A percentile compares a stretch with the other conserved stretches of the same genome.
These are phyloP conservation scores for Heliconius charithonia DNA, from an alignment of 2,888 invertebrate species.

Conservation along the genomic window DNA sequence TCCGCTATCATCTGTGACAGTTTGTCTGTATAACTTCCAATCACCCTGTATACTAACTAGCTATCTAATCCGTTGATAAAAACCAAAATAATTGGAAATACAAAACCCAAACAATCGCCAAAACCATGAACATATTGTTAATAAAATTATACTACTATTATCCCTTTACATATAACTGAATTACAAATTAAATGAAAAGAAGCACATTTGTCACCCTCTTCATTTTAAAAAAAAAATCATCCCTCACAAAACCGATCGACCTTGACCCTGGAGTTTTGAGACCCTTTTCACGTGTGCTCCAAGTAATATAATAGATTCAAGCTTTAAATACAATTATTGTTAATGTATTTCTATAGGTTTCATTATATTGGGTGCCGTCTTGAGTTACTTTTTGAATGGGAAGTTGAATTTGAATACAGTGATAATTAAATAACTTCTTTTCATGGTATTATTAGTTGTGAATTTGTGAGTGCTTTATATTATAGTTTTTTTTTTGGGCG, in stretches of 20 bases:
- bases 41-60: no score
- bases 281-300: not conserved
- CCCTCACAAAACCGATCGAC: not conserved
- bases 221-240: not conserved
- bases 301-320: not conserved
- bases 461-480: not conserved
- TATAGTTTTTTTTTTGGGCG: not conserved
- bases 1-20: no score
- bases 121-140: no score
- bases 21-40: no score
- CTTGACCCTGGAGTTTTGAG: slow-evolving; percentile 6
- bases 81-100: no score
- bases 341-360: not conserved
- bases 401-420: not conserved
- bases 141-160: not conserved
- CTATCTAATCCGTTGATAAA: no score
- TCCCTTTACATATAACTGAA: not conserved
- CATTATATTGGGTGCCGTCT: not conserved
- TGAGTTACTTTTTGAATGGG: not conserved
- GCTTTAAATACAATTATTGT: not conserved
- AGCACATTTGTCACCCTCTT: slow-evolving; percentile 16
- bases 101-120: no score
- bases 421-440: slow-evolving; percentile 12
- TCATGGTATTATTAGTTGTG: not conserved
- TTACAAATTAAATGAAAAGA: slow-evolving; percentile 9